phyloP scores from a whole-genome alignment of 2,888 invertebrate species.

The Junonia oenone region DNA sequence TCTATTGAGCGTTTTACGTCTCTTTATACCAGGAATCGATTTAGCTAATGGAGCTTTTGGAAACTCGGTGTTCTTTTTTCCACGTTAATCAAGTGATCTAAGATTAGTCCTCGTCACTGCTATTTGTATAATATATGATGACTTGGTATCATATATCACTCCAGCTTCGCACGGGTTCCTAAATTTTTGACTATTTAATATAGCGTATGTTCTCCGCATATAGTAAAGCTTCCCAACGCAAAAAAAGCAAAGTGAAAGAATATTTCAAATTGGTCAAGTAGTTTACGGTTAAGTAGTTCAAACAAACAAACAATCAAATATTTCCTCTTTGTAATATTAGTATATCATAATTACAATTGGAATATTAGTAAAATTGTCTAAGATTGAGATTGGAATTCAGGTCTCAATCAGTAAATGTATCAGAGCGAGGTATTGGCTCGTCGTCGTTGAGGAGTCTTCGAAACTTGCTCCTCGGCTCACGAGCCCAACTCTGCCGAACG shows the following conservation, averaged over 20 bases:
- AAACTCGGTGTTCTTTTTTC: conserved; percentile 1
- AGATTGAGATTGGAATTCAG: background rate
- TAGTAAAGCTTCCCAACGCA: no score
- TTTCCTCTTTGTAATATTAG: no score
- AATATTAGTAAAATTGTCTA: background rate
- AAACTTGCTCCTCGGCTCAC: conserved; percentile 11
- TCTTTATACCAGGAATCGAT: conserved; percentile 24
- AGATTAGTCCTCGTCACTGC: background rate
- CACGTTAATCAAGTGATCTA: conserved; percentile 1
- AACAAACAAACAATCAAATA: no score
- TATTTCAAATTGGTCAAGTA: no score
- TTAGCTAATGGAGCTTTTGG: conserved; percentile 21
- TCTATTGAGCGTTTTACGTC: conserved; percentile 18
- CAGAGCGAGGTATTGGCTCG: conserved; percentile 3
- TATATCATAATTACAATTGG: no score
- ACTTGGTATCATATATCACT: background rate
- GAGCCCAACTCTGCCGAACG: conserved; percentile 8
- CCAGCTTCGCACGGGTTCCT: no score
- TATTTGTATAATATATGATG: background rate
- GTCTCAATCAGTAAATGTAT: background rate
- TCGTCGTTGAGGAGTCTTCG: conserved; percentile 6
- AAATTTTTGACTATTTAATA: no score
- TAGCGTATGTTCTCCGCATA: no score
- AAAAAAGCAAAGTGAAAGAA: no score
- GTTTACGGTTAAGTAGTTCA: no score